Evolutionary conservation across 1,140 invertebrate genomes (phyloP), one percentile per base, ranked within the genome.

Genomic region (Apocrypta bakeri): DNA sequence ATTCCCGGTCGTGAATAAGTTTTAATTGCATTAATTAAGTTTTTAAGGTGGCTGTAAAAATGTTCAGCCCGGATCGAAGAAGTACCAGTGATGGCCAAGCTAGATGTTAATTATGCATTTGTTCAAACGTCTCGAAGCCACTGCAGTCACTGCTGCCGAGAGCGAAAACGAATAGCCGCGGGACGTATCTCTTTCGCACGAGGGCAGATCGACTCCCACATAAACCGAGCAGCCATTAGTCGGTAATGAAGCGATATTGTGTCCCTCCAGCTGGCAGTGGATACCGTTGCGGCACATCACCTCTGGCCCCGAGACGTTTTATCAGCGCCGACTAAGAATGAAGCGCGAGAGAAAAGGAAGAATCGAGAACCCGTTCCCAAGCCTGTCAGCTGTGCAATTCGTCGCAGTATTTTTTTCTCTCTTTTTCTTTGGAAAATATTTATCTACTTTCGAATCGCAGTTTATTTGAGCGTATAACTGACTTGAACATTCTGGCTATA

Each of bases 191-290:
- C 48, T 17, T 56, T 56, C 48, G 40, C 40, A 12, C 40, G 40
- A 37, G 40, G 7, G 40, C 40, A 42, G 66, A 69, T 69, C 27
- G 33, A 33, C 63, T 66, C 63, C 48, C 79, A 37, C 71, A 42
- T 66, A 74, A 42, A 25, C 71, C 33, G 42, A 37, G 25, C 42
- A 9, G 29, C 63, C 66, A 84, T 81, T 81, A 29, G 9, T 69
- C 33, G 75, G 77, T 84, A 84, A 84, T 81, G 83, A 81, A 81
- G 75, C 75, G 69, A 84, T 81, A 84, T 81, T 84, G 64, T 84
- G 74, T 48, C 66, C 73, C 73, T 42, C 42, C 17, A 17, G 48
- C 48, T n/a, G 48, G 21, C 14, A 56, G 56, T 27, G 24, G n/a
- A 74, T 77, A 76, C 64, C 73, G 73, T 76, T 80, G 77, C 37